phyloP scores from a whole-genome alignment of 2,888 invertebrate genomes.

The Drosophila tripunctata region DNA sequence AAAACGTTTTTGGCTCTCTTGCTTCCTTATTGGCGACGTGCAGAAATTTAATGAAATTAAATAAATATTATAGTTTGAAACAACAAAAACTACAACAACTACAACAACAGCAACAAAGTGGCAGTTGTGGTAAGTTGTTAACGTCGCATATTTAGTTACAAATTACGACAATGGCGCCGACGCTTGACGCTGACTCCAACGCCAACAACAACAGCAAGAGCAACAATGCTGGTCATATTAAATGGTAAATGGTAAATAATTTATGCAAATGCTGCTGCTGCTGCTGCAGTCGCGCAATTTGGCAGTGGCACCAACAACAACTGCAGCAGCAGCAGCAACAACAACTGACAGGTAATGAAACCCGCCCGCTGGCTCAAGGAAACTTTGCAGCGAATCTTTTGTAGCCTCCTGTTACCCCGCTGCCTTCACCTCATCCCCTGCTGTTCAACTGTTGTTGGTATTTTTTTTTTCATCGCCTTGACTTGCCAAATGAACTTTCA shows the following conservation, averaged over 20 bases:
- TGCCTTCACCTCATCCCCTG: constrained; percentile 24
- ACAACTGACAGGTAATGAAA: constrained; percentile 68
- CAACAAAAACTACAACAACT: too few species aligned
- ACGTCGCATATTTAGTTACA: constrained; percentile 74
- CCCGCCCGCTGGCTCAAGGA: constrained; percentile 76
- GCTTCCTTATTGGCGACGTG: constrained; percentile 74
- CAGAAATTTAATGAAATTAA: constrained; percentile 77
- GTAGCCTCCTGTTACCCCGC: constrained; percentile 31
- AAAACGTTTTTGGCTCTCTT: constrained; percentile 54
- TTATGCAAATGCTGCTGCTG: constrained; percentile 76
- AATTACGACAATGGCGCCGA: constrained; percentile 75
- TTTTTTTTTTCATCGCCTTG: constrained; percentile 60
- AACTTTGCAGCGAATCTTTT: constrained; percentile 41
- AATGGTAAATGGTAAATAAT: constrained; percentile 71
- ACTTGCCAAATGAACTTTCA: constrained; percentile 80
- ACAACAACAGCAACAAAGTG: constrained; percentile 35
- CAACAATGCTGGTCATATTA: constrained; percentile 69
- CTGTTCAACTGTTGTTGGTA: background rate
- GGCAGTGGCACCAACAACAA: constrained; percentile 57
- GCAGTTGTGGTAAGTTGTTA: constrained; percentile 42
- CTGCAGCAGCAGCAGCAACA: constrained; percentile 45
- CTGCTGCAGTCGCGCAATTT: constrained; percentile 68
- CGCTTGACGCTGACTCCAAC: constrained; percentile 20
- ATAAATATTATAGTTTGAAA: constrained; percentile 62
- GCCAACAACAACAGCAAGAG: constrained; percentile 15